A percentile compares a stretch with the other conserved stretches of the same genome.
Evolutionary conservation across 2,888 invertebrate genomes (phyloP).

Genomic region (Eretmocerus hayati): DNA sequence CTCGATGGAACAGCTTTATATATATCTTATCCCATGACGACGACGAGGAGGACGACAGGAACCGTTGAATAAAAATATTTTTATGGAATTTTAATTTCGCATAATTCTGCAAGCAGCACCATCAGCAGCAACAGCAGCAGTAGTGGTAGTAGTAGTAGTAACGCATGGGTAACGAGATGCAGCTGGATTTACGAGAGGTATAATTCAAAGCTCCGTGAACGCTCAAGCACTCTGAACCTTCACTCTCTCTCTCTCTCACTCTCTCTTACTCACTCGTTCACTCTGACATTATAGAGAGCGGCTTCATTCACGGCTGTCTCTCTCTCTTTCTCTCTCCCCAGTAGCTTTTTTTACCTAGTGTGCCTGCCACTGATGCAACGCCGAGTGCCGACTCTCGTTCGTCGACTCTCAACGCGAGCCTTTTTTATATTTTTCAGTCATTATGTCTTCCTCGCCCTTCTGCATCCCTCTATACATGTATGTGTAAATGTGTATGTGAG

Average conservation of each 20-base stretch:
- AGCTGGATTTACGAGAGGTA: conserved; percentile 27
- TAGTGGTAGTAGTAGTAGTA: background rate
- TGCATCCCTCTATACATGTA: too few relatives aligned
- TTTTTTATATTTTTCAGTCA: too few relatives aligned
- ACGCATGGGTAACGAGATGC: conserved; percentile 27
- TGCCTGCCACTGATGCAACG: too few relatives aligned
- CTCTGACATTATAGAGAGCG: too few relatives aligned
- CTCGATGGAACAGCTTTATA: too few relatives aligned
- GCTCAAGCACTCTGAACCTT: conserved; percentile 21
- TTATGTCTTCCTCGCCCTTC: too few relatives aligned
- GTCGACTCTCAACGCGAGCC: too few relatives aligned
- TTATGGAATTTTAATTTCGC: conserved; percentile 32
- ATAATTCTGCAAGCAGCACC: conserved; percentile 24
- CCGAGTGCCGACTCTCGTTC: too few relatives aligned
- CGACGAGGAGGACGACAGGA: conserved; percentile 17
- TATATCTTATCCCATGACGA: too few relatives aligned
- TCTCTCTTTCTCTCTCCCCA: background rate
- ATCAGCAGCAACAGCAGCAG: background rate
- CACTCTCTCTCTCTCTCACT: background rate
- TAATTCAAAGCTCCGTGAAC: conserved; percentile 27
- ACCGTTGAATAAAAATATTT: conserved; percentile 29
- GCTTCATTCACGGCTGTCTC: background rate
- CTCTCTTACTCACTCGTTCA: too few relatives aligned
- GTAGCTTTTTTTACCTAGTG: background rate
- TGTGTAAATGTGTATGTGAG: too few relatives aligned